Evolutionary conservation across 2,797 vertebrate species (phyloP).

Genomic region (Girardinus metallicus): DNA sequence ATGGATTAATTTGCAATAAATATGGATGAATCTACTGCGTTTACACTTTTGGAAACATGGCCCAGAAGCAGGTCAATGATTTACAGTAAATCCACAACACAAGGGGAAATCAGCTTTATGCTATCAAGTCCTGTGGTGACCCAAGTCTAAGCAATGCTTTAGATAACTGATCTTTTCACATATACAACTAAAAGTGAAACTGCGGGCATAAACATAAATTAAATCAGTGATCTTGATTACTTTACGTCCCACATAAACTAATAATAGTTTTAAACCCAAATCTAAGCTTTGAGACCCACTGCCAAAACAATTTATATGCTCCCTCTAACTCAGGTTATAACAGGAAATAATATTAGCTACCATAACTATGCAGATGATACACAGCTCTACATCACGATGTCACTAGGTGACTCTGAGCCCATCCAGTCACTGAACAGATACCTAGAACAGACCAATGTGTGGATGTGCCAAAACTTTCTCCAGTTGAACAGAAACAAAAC

Average conservation of each 20-base stretch:
- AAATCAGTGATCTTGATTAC: not conserved
- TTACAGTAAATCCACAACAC: not conserved
- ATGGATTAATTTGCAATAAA: not conserved
- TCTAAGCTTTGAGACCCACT: not conserved
- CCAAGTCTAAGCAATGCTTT: not conserved
- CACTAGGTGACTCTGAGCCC: too few relatives aligned
- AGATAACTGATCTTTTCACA: not conserved
- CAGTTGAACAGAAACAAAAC: too few relatives aligned
- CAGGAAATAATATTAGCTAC: too few relatives aligned
- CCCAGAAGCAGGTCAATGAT: not conserved
- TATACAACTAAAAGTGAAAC: not conserved
- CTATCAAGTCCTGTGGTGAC: not conserved
- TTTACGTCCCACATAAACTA: not conserved
- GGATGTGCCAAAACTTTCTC: too few relatives aligned
- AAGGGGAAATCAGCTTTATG: not conserved
- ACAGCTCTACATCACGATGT: too few relatives aligned
- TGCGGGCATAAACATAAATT: not conserved
- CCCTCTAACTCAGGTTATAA: too few relatives aligned
- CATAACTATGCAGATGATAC: too few relatives aligned
- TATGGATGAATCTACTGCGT: not conserved
- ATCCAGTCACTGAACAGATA: too few relatives aligned
- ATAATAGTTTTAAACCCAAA: not conserved
- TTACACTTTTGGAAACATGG: not conserved
- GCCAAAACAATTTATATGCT: not conserved
- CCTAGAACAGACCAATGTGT: too few relatives aligned